Percentiles rank a stretch among this genome's conserved stretches.
Evolutionary conservation across 2,113 vertebrate genomes (phyloP).

Genomic region (Hirundichthys speculiger): DNA sequence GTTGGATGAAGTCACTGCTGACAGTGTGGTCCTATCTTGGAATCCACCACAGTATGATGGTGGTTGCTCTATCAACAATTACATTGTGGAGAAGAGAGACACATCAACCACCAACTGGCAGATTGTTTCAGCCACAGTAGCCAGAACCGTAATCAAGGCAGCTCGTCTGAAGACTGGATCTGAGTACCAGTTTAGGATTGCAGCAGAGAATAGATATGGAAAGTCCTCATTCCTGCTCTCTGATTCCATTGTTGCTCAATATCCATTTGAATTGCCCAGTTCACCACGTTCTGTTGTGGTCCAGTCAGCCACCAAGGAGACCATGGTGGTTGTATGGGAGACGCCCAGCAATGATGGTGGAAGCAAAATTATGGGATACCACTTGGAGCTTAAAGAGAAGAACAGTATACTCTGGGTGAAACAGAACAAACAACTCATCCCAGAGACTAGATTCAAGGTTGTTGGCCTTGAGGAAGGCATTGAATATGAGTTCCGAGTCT

Average conservation of each 20-base stretch:
- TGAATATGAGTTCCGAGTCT: constrained; percentile 97
- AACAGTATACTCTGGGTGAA: constrained; percentile 96
- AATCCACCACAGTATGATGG: constrained; percentile 93
- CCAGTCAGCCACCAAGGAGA: constrained; percentile 88
- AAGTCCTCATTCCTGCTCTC: constrained; percentile 92
- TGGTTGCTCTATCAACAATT: constrained; percentile 94
- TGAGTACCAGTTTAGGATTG: constrained; percentile 97
- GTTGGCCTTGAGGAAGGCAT: constrained; percentile 94
- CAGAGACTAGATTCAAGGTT: constrained; percentile 91
- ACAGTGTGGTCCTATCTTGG: constrained; percentile 90
- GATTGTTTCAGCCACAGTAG: constrained; percentile 96
- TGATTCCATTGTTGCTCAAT: constrained; percentile 90
- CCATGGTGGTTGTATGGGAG: constrained; percentile 93
- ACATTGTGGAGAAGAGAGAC: constrained; percentile 97
- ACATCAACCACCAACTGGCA: constrained; percentile 99
- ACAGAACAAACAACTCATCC: constrained; percentile 92
- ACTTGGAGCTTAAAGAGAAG: constrained; percentile 95
- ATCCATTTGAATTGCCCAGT: constrained; percentile 94
- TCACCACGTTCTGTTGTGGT: constrained; percentile 89
- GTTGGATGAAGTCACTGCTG: constrained; percentile 95
- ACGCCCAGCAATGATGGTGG: constrained; percentile 94
- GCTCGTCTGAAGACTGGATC: constrained; percentile 91
- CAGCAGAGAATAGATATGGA: constrained; percentile 97
- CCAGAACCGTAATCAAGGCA: constrained; percentile 95
- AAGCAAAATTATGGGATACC: constrained; percentile 94